Evolutionary conservation across 2,113 vertebrate species (phyloP).

Genomic region (Megalops atlanticus): DNA sequence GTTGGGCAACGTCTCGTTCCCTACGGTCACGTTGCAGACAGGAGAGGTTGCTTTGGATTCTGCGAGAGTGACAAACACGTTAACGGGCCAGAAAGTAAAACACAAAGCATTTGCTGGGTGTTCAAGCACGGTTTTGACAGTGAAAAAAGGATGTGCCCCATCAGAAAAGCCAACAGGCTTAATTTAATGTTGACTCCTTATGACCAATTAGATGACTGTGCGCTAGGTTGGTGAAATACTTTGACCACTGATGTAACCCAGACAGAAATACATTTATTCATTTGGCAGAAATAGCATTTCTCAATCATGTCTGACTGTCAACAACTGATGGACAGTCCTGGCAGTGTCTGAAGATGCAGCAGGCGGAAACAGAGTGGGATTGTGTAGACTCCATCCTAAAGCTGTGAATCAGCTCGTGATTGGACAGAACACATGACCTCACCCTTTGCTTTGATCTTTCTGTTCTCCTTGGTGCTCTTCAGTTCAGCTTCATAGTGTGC

Average conservation of each 20-base stretch:
- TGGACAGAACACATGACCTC: background rate
- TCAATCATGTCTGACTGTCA: too few relatives aligned
- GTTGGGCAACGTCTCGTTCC: conserved; percentile 78
- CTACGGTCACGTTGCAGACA: conserved; percentile 65
- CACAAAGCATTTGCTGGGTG: too few relatives aligned
- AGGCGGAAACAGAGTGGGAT: too few relatives aligned
- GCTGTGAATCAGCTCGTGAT: background rate
- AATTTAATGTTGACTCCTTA: too few relatives aligned
- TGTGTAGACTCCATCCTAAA: too few relatives aligned
- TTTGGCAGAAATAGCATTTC: background rate
- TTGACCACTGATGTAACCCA: too few relatives aligned
- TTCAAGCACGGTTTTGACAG: too few relatives aligned
- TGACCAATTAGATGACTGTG: too few relatives aligned
- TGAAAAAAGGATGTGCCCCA: background rate
- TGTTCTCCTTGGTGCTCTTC: conserved; percentile 72
- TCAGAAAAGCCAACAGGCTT: background rate
- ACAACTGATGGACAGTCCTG: too few relatives aligned
- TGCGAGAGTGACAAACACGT: conserved; percentile 33
- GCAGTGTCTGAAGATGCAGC: too few relatives aligned
- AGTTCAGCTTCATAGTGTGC: conserved; percentile 95
- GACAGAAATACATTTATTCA: background rate
- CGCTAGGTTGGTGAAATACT: too few relatives aligned
- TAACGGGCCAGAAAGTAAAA: too few relatives aligned
- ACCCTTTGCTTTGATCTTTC: conserved; percentile 71
- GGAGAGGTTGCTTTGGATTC: conserved; percentile 53